Percentiles rank a stretch among this genome's conserved stretches.
These are phyloP conservation scores for Cryptops parisi DNA, from an alignment of 2,888 invertebrate species.

Conservation along the genomic window DNA sequence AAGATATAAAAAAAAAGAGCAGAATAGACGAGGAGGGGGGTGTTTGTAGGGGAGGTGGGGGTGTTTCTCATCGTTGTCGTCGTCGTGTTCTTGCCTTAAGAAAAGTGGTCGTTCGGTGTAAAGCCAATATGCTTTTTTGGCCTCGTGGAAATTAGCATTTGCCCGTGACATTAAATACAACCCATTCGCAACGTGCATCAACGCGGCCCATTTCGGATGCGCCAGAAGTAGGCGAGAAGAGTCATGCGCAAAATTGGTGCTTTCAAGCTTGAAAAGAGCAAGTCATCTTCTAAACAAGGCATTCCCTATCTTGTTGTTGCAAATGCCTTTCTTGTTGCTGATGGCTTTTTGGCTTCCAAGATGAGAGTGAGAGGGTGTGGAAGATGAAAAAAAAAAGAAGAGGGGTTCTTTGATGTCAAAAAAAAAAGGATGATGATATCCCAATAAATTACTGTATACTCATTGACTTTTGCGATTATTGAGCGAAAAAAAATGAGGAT, in stretches of 20 bases:
- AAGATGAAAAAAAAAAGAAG: background rate
- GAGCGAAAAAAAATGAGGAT: too few relatives aligned
- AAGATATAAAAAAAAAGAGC: too few relatives aligned
- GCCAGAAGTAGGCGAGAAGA: background rate
- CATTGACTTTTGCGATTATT: too few relatives aligned
- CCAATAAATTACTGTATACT: too few relatives aligned
- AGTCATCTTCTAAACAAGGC: background rate
- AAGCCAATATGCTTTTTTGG: background rate
- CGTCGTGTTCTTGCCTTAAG: background rate
- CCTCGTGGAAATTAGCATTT: background rate
- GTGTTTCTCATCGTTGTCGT: too few relatives aligned
- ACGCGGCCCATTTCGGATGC: background rate
- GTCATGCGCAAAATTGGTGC: background rate
- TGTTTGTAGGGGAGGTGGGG: background rate
- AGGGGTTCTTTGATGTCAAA: too few relatives aligned
- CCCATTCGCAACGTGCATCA: background rate
- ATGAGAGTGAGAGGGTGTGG: slow-evolving; percentile 1
- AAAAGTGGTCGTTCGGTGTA: background rate
- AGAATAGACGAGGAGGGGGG: too few relatives aligned
- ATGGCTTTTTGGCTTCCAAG: too few relatives aligned
- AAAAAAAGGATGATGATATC: too few relatives aligned
- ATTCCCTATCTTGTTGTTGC: background rate
- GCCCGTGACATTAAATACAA: background rate
- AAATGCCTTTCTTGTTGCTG: too few relatives aligned
- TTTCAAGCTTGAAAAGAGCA: background rate